Evolutionary conservation across 1,140 invertebrate species (phyloP).

Genomic region (Geopemphigus sp.): DNA sequence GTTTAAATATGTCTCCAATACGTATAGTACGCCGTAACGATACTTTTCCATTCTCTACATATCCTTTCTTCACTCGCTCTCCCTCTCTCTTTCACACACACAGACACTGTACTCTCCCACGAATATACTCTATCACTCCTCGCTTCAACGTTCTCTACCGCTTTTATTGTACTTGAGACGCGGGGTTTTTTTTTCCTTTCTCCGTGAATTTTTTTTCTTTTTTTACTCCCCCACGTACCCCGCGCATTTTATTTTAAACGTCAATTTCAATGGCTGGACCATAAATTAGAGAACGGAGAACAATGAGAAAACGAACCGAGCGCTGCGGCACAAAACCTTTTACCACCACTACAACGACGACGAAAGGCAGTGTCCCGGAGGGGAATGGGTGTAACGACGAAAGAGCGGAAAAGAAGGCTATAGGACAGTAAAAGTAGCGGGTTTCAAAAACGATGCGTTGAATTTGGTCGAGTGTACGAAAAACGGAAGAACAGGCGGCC

Average conservation of each 20-base stretch:
- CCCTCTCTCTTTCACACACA: too few relatives aligned
- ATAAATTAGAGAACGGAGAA: constrained; percentile 46
- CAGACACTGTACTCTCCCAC: too few relatives aligned
- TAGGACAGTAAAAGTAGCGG: too few relatives aligned
- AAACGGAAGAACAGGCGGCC: background rate
- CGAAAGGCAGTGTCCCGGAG: too few relatives aligned
- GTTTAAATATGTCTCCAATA: constrained; percentile 38
- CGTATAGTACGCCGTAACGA: constrained; percentile 16
- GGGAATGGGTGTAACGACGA: background rate
- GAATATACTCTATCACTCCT: background rate
- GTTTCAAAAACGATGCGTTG: constrained; percentile 28
- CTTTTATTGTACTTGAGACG: constrained; percentile 34
- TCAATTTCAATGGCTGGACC: constrained; percentile 38
- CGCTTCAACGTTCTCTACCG: background rate
- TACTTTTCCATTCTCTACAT: background rate
- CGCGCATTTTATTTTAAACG: constrained; percentile 6
- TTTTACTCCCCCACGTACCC: background rate
- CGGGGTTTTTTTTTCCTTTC: background rate
- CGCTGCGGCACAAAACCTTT: constrained; percentile 39
- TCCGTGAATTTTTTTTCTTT: constrained; percentile 6
- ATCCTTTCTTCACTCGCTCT: too few relatives aligned
- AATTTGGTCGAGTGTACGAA: constrained; percentile 19
- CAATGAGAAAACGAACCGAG: constrained; percentile 36
- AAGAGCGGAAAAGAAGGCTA: too few relatives aligned
- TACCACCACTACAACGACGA: background rate